These are phyloP conservation scores for Cyrtodaria siliqua DNA, from an alignment of 2,888 invertebrate genomes.

Conservation along the genomic window DNA sequence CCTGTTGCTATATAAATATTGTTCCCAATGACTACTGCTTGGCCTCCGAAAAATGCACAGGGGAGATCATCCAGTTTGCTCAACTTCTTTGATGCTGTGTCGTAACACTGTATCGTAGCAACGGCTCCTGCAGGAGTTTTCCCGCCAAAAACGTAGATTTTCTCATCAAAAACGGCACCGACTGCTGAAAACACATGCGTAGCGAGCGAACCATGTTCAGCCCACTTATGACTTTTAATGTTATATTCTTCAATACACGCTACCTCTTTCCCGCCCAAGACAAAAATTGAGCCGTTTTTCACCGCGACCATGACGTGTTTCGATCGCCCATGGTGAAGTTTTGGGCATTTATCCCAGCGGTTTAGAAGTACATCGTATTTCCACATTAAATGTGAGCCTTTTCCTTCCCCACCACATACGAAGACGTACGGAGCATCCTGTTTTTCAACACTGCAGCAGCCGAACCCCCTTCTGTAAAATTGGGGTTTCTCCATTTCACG, in stretches of 20 bases:
- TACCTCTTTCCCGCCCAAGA: conserved; percentile 51
- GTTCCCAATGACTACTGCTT: conserved; percentile 41
- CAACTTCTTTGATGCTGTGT: conserved; percentile 27
- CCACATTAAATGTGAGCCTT: conserved; percentile 22
- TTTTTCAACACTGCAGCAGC: conserved; percentile 44
- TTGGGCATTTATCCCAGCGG: conserved; percentile 49
- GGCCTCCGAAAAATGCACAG: conserved; percentile 42
- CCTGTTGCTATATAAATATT: conserved; percentile 54
- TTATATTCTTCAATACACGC: conserved; percentile 53
- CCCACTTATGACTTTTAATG: conserved; percentile 47
- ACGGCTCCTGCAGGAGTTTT: conserved; percentile 46
- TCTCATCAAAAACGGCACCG: conserved; percentile 21
- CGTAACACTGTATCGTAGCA: conserved; percentile 42
- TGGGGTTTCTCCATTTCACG: conserved; percentile 34
- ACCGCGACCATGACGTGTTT: conserved; percentile 45
- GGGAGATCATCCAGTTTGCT: conserved; percentile 42
- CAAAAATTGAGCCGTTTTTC: conserved; percentile 27
- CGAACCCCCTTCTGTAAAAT: conserved; percentile 43
- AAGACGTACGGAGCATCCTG: conserved; percentile 53
- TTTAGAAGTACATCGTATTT: conserved; percentile 57
- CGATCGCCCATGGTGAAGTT: conserved; percentile 50
- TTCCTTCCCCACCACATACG: conserved; percentile 46
- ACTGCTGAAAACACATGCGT: conserved; percentile 38
- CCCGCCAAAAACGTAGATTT: conserved; percentile 60
- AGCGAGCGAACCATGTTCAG: conserved; percentile 35